Base-by-base conservation (phyloP, 2,113 vertebrate genomes). In the Orycteropus afer region DNA sequence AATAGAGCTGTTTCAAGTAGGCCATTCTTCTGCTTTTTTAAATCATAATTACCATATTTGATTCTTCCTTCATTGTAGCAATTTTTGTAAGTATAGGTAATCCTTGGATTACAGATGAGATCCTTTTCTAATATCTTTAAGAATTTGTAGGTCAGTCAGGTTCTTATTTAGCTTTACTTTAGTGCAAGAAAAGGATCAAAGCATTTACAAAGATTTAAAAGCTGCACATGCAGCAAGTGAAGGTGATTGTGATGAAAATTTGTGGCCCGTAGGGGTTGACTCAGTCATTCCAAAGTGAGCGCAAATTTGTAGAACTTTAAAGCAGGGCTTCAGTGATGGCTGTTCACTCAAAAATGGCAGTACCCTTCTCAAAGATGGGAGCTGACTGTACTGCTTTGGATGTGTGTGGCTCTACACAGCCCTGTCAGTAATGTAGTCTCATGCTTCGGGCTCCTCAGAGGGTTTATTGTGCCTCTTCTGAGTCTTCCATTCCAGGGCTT, bases 1-100 rank as follows among this genome's bases (percentile, higher is more conserved):
- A 91, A 7, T 59, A 55, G 74, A 42, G 17, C 84, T 93, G 29
- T 88, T 91, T 91, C 23, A 81, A 74, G 23, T 89, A 37, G 77
- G 20, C 93, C 11, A 25, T 78, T 74, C 37, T 88, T 85, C 17
- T 59, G 40, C 11, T 53, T 71, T 91, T 83, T 51, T 18, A 0
- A 47, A 55, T 53, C 18, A 9, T 73, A 47, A 40, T 45, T 71
- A 45, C 57, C 3, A 7, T 82, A 32, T 81, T 74, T 91, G 61
- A 14, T 85, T 67, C 1, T 83, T 88, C 14, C 34, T 5, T 67
- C 86, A 17, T 76, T 81, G 78, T n/a, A 73, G 22, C 29, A 82
- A 23, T 69, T 76, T 94, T 85, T 92, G 12, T 69, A 69, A 67
- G 37, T 15, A 34, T 13, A 63, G 8, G 61, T 27, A 63, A 8